These are phyloP conservation scores for Cossypha caffra DNA, from an alignment of 2,797 vertebrate genomes.

Conservation along the genomic window DNA sequence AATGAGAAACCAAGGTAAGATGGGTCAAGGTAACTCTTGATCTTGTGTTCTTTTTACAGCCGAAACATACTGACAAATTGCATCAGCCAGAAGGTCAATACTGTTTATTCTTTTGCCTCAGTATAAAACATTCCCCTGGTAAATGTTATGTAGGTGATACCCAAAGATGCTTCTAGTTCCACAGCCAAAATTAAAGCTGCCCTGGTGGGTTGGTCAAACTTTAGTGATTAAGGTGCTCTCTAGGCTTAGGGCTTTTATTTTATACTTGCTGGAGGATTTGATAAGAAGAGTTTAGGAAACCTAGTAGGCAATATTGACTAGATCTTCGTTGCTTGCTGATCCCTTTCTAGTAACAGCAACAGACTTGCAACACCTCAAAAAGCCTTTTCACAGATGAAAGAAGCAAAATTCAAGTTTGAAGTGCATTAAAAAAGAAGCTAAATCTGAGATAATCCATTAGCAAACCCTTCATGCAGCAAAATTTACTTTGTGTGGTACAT, in stretches of 20 bases:
- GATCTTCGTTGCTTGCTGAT: not conserved
- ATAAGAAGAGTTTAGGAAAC: not conserved
- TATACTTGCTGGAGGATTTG: not conserved
- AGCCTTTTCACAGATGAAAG: not conserved
- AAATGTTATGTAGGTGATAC: not conserved
- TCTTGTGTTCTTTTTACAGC: not conserved
- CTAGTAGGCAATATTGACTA: not conserved
- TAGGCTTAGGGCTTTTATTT: not conserved
- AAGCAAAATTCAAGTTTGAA: not conserved
- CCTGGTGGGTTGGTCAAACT: not conserved
- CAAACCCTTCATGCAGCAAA: not conserved
- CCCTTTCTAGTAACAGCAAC: not conserved
- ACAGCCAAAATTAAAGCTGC: not conserved
- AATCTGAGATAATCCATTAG: not conserved
- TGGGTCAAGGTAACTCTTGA: not conserved
- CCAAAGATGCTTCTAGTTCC: not conserved
- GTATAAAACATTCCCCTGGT: not conserved
- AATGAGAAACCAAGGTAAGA: slow-evolving; percentile 91
- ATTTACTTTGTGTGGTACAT: not conserved
- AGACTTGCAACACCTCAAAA: not conserved
- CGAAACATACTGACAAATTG: not conserved
- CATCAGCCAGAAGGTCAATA: not conserved
- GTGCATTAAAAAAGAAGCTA: not conserved
- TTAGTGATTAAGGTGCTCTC: not conserved
- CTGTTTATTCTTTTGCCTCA: not conserved